Evolutionary conservation across 2,888 invertebrate species (phyloP).

Genomic region (Ichneumoninae sp.): DNA sequence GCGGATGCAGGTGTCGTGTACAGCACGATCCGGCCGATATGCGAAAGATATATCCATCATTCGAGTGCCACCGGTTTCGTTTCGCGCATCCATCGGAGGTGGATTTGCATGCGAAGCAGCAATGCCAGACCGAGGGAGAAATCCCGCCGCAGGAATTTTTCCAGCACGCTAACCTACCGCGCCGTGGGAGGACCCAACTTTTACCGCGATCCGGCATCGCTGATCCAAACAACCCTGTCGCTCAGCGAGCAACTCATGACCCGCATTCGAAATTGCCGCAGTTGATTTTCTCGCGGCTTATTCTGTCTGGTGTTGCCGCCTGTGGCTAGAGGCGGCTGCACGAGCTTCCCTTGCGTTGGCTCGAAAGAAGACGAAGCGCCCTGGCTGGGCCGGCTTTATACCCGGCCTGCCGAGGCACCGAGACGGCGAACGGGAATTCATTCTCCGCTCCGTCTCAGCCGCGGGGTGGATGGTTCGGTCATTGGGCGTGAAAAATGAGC

Average conservation of each 20-base stretch:
- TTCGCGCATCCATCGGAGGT: not conserved
- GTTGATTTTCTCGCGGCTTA: constrained; percentile 48
- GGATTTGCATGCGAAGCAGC: constrained; percentile 11
- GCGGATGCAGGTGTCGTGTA: not conserved
- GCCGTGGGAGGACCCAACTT: no score
- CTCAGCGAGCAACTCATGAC: not conserved
- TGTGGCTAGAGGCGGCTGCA: constrained; percentile 10
- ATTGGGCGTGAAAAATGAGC: not conserved
- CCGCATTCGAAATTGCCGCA: not conserved
- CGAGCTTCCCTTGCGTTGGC: constrained; percentile 38
- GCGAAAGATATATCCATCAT: constrained; percentile 9
- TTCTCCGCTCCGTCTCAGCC: not conserved
- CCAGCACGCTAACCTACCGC: not conserved
- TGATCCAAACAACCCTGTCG: not conserved
- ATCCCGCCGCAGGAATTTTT: not conserved
- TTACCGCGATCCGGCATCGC: no score
- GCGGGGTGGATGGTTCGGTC: not conserved
- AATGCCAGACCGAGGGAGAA: not conserved
- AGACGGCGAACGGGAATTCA: constrained; percentile 32
- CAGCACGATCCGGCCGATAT: not conserved
- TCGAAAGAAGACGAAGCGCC: constrained; percentile 46
- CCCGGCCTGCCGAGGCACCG: not conserved
- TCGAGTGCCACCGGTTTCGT: constrained; percentile 5
- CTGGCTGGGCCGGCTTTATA: constrained; percentile 6
- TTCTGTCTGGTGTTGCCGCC: constrained; percentile 41